Evolutionary conservation across 1,140 invertebrate species (phyloP), one percentile per base, ranked within the genome.

Genomic region (Asobara japonica): DNA sequence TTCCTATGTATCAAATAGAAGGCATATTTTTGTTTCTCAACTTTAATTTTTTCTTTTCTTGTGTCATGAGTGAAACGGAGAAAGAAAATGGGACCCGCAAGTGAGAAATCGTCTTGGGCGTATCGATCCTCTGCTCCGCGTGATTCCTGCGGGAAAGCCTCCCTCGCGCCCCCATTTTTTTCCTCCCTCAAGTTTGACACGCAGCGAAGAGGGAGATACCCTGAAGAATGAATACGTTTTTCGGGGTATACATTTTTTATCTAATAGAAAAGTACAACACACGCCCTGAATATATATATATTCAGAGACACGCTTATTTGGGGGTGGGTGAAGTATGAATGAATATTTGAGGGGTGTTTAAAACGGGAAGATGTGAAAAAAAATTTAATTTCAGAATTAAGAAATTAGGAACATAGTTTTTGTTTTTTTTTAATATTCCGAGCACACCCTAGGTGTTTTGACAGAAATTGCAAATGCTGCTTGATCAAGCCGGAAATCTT

Each of bases 221-320:
- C 33, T 29, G 31, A 62, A 48, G 33, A 30, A 51, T 64, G 66
- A 71, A 62, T 73, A 74, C 75, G 75, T 76, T 78, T 75, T 72
- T 31, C 65, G 65, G 31, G 68, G 60, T 6, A 51, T 77, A 76
- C 72, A 77, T 79, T 75, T 79, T 79, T 79, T 76, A 78, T 76
- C 72, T 75, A 73, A 70, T 62, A 65, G 41, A 25, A 41, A 45
- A 69, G 61, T 69, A 48, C 45, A 65, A 38, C 65, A 20, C 67
- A 27, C 38, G 62, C 29, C 29, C 27, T 62, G 7, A 29, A 31
- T 6, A 30, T 62, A 16, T 48, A 66, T 48, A 13, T 30, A 68
- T 68, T 68, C 65, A 48, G 0, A 29, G 25, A 31, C 65, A 68
- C 65, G 65, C 7, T n/a, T n/a, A 3, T 25, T 8, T 6, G 16